A percentile compares a stretch with the other conserved stretches of the same genome.
Conservation (phyloP, 2,888 invertebrate species). For the Drosophila birchii region DNA sequence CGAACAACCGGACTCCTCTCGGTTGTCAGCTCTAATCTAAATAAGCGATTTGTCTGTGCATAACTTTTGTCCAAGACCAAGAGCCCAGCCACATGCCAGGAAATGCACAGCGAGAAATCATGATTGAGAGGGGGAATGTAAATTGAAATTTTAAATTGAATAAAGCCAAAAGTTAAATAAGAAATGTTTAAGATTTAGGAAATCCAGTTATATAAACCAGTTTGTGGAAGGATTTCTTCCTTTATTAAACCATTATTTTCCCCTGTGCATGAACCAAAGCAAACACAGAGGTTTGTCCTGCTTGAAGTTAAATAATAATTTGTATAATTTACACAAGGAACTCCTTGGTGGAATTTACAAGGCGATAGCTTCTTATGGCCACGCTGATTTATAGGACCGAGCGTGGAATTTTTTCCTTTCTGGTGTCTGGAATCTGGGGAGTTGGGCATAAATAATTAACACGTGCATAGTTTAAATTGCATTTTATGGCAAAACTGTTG, state of each 20-base stretch:
- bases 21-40: constrained; percentile 73
- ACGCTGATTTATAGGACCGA: constrained; percentile 42
- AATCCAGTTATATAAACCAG: background rate
- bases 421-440: constrained; percentile 1
- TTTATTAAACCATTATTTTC: background rate
- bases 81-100: constrained; percentile 22
- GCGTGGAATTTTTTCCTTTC: constrained; percentile 30
- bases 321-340: constrained; percentile 72
- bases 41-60: constrained; percentile 74
- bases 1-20: constrained; percentile 11
- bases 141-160: background rate
- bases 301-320: constrained; percentile 70
- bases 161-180: background rate
- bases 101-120: constrained; percentile 1
- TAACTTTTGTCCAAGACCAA: constrained; percentile 57
- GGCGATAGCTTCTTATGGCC: constrained; percentile 58
- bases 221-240: background rate
- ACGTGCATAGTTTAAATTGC: constrained; percentile 61
- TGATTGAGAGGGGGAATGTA: background rate
- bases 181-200: fast-evolving
- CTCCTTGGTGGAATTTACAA: constrained; percentile 53
- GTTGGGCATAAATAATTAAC: constrained; percentile 68
- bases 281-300: constrained; percentile 16
- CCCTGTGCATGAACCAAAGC: background rate
- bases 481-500: constrained; percentile 55